Conservation (phyloP, 2,888 invertebrate genomes). For the Escarpia spicata region DNA sequence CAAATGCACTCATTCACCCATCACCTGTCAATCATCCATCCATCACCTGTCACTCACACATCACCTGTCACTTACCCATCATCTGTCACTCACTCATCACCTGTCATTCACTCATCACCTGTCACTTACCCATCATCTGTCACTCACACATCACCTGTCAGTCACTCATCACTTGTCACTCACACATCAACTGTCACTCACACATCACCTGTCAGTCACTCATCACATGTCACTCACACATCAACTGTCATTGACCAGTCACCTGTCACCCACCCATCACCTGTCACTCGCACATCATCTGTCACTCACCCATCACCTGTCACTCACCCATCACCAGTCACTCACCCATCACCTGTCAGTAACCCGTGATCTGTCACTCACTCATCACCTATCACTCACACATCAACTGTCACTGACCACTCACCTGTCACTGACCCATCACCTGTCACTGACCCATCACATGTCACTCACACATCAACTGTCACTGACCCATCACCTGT, state of each 20-base stretch:
- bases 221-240: no score
- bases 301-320: no score
- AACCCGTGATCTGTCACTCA: not conserved
- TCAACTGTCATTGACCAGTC: no score
- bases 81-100: not conserved
- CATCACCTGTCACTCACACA: no score
- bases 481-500: not conserved
- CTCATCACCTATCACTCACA: not conserved
- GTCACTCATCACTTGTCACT: no score
- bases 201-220: no score
- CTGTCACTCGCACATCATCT: no score
- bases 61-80: slow-evolving; percentile 71
- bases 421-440: slow-evolving; percentile 46
- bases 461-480: not conserved
- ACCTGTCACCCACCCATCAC: no score
- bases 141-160: no score
- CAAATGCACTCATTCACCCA: not conserved
- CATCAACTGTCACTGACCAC: not conserved
- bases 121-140: no score
- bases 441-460: not conserved
- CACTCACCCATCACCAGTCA: no score
- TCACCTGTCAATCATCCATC: not conserved
- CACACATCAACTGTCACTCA: no score
- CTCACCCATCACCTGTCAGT: not conserved
- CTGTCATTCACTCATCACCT: not conserved